Conservation (phyloP, 1,140 invertebrate species). For the Melanaphis sacchari region DNA sequence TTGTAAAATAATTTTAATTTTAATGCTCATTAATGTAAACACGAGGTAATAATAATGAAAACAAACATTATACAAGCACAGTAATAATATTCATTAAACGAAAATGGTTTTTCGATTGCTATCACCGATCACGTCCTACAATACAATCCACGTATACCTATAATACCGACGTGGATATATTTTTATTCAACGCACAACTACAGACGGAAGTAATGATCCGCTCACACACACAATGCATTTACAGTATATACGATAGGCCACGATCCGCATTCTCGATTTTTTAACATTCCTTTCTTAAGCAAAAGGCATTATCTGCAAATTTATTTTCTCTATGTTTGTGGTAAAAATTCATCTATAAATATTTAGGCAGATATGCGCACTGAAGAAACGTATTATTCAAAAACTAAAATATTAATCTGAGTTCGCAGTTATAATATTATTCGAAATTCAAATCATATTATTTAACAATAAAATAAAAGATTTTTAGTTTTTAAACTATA, state of each 20-base stretch:
- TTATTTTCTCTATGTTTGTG: background rate
- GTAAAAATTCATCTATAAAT: background rate
- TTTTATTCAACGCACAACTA: slow-evolving; percentile 45
- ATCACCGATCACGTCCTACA: slow-evolving; percentile 47
- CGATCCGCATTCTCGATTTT: slow-evolving; percentile 22
- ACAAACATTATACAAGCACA: slow-evolving; percentile 29
- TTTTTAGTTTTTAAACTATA: background rate
- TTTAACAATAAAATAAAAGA: background rate
- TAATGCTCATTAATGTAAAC: slow-evolving; percentile 8
- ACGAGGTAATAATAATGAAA: slow-evolving; percentile 30
- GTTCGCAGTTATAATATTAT: background rate
- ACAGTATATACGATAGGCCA: background rate
- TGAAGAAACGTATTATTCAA: background rate
- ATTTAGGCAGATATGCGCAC: background rate
- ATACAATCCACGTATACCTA: background rate
- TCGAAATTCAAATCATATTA: background rate
- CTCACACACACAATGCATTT: background rate
- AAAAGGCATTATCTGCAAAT: background rate
- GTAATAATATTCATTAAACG: slow-evolving; percentile 49
- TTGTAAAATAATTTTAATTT: background rate
- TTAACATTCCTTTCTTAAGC: slow-evolving; percentile 10
- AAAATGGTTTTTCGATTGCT: slow-evolving; percentile 38
- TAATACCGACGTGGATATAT: background rate
- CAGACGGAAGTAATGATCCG: slow-evolving; percentile 25
- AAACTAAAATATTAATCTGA: background rate